Conservation (phyloP, 2,888 invertebrate genomes). For the Sericinus montela region DNA sequence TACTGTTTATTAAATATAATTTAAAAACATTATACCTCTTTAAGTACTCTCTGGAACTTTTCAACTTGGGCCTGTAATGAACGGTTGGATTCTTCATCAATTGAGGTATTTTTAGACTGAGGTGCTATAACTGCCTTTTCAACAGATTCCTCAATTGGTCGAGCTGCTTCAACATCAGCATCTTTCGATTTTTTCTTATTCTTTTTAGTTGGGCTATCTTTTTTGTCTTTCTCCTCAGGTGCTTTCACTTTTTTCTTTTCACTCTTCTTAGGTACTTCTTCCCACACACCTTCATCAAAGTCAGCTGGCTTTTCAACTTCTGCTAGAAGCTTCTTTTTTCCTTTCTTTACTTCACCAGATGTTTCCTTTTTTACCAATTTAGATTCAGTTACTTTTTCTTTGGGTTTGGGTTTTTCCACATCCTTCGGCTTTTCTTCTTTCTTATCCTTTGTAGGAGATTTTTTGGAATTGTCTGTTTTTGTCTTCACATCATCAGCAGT, state of each 20-base stretch:
- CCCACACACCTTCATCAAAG: conserved; percentile 88
- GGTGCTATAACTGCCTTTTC: conserved; percentile 69
- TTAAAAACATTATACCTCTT: conserved; percentile 47
- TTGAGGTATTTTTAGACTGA: conserved; percentile 59
- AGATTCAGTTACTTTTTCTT: conserved; percentile 53
- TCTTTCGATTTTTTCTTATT: conserved; percentile 69
- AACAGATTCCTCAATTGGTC: conserved; percentile 42
- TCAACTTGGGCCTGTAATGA: conserved; percentile 71
- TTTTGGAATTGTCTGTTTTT: conserved; percentile 79
- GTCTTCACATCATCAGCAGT: conserved; percentile 79
- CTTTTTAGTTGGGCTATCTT: conserved; percentile 56
- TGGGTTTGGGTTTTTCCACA: conserved; percentile 70
- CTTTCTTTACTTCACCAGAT: conserved; percentile 67
- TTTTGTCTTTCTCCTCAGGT: conserved; percentile 76
- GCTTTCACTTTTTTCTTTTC: conserved; percentile 85
- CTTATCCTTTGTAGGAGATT: conserved; percentile 75
- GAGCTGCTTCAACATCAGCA: conserved; percentile 57
- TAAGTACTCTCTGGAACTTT: conserved; percentile 66
- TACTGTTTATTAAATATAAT: too few species aligned
- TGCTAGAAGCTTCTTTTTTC: conserved; percentile 79
- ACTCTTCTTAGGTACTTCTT: conserved; percentile 83
- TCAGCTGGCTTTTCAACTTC: conserved; percentile 84
- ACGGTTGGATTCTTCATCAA: conserved; percentile 60
- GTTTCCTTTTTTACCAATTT: conserved; percentile 63
- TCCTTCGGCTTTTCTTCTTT: conserved; percentile 78